Conservation (phyloP, 2,888 invertebrate genomes). For the Chalcis sispes region DNA sequence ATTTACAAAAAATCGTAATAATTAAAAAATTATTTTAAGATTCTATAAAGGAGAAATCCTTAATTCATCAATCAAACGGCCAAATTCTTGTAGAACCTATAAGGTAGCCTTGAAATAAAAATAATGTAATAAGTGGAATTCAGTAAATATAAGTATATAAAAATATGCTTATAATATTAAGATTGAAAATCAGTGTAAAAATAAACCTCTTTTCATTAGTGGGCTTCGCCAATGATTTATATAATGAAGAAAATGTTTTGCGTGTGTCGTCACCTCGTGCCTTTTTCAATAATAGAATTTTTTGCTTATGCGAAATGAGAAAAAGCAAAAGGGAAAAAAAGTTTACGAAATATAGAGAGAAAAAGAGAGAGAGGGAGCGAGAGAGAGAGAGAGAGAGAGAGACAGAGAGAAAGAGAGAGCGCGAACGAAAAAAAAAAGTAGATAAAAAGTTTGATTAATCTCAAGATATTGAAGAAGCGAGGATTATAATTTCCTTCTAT, state of each 20-base stretch:
- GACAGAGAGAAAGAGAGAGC: neutral
- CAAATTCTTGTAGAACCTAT: neutral
- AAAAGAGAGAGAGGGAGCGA: neutral
- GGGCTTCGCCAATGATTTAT: conserved; percentile 11
- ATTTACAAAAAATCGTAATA: too few relatives aligned
- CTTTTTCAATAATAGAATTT: conserved; percentile 29
- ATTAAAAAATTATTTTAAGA: neutral
- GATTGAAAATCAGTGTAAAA: neutral
- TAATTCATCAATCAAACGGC: too few relatives aligned
- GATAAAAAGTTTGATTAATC: neutral
- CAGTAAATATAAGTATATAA: neutral
- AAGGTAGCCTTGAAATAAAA: neutral
- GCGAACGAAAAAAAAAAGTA: too few relatives aligned
- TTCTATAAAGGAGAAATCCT: neutral
- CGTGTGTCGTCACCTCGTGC: conserved; percentile 50
- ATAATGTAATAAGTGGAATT: neutral
- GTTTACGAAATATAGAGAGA: neutral
- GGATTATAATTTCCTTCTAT: neutral
- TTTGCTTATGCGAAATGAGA: conserved; percentile 18
- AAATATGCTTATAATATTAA: too few relatives aligned
- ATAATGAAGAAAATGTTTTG: conserved; percentile 8
- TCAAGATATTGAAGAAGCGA: neutral
- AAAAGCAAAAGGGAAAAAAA: neutral
- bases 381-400: neutral
- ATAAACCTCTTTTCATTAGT: neutral